Base-by-base conservation (phyloP, 1,140 invertebrate species). In the Spodoptera frugiperda region DNA sequence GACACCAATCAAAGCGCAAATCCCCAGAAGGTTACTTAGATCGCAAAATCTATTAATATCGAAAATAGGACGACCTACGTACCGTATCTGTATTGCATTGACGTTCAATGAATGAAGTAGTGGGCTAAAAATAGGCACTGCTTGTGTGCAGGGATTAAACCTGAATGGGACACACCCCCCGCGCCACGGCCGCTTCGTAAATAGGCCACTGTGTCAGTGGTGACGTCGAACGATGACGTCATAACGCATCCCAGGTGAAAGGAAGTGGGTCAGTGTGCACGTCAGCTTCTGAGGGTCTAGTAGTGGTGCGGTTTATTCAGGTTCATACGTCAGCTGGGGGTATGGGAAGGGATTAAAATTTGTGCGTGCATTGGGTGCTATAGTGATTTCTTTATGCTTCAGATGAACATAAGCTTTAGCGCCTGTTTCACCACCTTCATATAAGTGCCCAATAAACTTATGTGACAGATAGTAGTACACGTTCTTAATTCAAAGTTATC, bases 91-190 rank as follows among this genome's bases (percentile, higher is more conserved):
- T 74, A 61, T 15, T 70, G 63, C 30, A 67, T n/a, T 55, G 68
- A 57, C 61, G 63, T 79, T 79, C 78, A 81, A 83, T 92, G 89
- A 92, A 91, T 92, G 90, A 84, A 91, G 84, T 90, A 85, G 87
- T 88, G 85, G 73, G 67, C 86, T 91, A 92, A 88, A 91, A 89
- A 91, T 92, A 92, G 86, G 74, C 72, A 61, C 44, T 78, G 80
- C 63, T 65, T 79, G 67, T 82, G 80, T 74, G 74, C 82, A 83
- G 74, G 81, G 82, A 84, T 86, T 82, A 82, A 76, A 84, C 55
- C 79, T 92, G 89, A 92, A 92, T 92, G 90, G 85, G 81, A 61
- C 77, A 63, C 57, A 70, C 76, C 76, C 81, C 78, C 70, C 57
- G 33, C 77, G 72, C 78, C 19, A 17, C 44, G 44, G 19, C 44